phyloP scores from a whole-genome alignment of 2,113 vertebrate genomes.

The Aix galericulata region DNA sequence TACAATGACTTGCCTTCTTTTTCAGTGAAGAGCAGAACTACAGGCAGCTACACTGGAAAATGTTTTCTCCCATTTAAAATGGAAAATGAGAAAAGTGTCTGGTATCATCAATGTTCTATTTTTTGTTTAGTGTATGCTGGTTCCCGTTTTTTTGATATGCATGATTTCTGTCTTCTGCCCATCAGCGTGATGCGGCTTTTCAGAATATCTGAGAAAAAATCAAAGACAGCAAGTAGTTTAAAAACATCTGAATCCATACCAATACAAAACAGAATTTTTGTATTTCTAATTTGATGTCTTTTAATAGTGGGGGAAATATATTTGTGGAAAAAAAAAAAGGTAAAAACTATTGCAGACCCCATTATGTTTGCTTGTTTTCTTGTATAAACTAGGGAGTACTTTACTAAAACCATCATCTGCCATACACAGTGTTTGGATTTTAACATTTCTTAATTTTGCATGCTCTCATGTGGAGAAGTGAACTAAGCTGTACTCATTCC shows the following conservation, averaged over 20 bases:
- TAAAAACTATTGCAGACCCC: fast-evolving
- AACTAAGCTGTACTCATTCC: fast-evolving
- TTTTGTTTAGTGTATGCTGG: background rate
- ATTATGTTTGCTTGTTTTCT: background rate
- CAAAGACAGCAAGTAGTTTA: background rate
- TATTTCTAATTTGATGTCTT: background rate
- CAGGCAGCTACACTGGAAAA: background rate
- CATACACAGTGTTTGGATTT: background rate
- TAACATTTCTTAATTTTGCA: background rate
- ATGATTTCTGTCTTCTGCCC: background rate
- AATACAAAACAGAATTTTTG: background rate
- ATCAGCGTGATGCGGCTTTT: background rate
- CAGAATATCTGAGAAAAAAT: background rate
- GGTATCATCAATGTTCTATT: background rate
- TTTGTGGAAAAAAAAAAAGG: background rate
- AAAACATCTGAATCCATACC: background rate
- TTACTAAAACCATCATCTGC: background rate
- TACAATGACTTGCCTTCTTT: background rate
- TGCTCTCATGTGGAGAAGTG: fast-evolving
- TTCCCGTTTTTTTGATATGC: background rate
- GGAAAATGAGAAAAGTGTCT: background rate
- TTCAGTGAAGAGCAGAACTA: background rate
- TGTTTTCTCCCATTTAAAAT: background rate
- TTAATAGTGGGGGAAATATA: background rate
- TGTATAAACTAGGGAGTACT: fast-evolving